Evolutionary conservation across 2,113 vertebrate genomes (phyloP), one percentile per base, ranked within the genome.

Genomic region (Podilymbus podiceps): DNA sequence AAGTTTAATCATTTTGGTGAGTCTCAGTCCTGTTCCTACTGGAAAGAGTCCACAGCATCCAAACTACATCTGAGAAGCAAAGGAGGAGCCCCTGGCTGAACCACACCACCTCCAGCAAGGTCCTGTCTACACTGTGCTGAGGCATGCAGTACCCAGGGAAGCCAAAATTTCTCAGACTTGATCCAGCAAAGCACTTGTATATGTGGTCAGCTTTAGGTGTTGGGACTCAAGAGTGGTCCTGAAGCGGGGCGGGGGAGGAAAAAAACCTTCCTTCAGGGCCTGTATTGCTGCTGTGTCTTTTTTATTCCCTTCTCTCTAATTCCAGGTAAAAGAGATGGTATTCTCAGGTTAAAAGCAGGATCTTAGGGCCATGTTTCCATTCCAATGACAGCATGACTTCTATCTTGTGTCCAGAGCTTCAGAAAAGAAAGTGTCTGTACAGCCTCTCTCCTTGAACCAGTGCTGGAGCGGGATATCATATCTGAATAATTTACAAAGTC

Each of bases 401-500:
- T 84, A 92, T 77, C 88, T 85, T 35, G 38, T 56, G 83, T 82
- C 85, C 90, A 53, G 52, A 90, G 38, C 71, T 91, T 33, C 63
- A 53, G 81, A 95, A 85, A 67, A 96, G 86, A 77, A 91, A 91
- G 59, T 27, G 82, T 86, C 89, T 88, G 68, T 63, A 40, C 50
- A 68, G 50, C 74, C 50, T 75, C 40, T 92, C 85, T 95, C 89
- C 81, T 85, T 69, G 91, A 85, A 60, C 85, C 85, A 76, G 53
- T 17, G 60, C 89, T 81, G 63, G 82, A 85, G 80, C 42, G 63
- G 83, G 82, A 86, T 64, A 58, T 42, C 53, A 82, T 31, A 77
- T 30, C 93, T 95, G 92, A 97, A 96, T 97, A 96, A 97, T 95
- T 97, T 93, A 92, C 90, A 92, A 93, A 95, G 83, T 69, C 69